Evolutionary conservation across 2,888 invertebrate species (phyloP), one percentile per base, ranked within the genome.

Genomic region (Timandra comae): DNA sequence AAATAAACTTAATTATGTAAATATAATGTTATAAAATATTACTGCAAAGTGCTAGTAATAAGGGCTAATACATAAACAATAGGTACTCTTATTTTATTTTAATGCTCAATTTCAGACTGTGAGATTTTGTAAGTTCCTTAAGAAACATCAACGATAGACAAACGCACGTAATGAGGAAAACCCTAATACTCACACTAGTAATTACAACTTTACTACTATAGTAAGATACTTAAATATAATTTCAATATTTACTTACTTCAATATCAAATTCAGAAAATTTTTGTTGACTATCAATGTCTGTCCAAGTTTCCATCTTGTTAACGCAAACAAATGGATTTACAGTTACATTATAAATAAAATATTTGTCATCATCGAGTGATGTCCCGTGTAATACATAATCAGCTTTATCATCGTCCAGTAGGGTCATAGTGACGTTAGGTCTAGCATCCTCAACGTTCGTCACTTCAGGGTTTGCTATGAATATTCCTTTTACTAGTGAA

Each of bases 221-320:
- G n/a, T n/a, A 13, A 20, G 3, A 31, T 29, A 19, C 6, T 24
- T 10, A 6, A 11, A 28, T 28, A 34, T 6, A 27, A 34, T 9
- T 16, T 2, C 22, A 24, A 11, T 6, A 28, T 12, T 9, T 24
- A 33, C 39, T 55, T 58, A 82, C 84, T 70, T 84, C 80, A 30
- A 79, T 71, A 39, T 82, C 65, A 12, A 82, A 56, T 12, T 57
- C 47, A 1, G 49, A 30, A 63, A 74, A 81, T 32, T 56, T 67
- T 19, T 58, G 49, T 49, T 76, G 72, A 3, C 66, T 62, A 25
- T 79, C 64, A 6, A 84, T 72, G 25, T 79, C 72, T 5, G 70
- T 52, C 26, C 41, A 52, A 2, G 42, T n/a, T n/a, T n/a, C n/a
- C 43, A 43, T 57, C 56, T 29, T 50, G 47, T 20, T 78, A 35